Percentiles rank a stretch among this genome's conserved stretches.
Conservation (phyloP, 2,888 invertebrate genomes). For the Onchidella celtica region DNA sequence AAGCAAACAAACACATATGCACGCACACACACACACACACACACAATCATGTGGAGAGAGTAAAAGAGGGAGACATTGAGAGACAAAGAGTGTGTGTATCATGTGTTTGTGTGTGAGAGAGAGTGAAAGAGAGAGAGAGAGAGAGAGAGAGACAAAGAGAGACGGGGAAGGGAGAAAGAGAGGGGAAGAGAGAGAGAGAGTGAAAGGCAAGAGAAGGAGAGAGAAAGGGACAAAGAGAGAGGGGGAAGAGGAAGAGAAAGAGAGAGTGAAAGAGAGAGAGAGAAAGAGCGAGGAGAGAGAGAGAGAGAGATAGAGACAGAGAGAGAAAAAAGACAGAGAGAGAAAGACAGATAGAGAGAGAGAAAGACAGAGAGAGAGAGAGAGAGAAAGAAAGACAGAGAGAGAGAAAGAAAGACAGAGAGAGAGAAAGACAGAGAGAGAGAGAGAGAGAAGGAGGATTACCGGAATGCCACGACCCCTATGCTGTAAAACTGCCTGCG, state of each 20-base stretch:
- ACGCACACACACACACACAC: too few species aligned
- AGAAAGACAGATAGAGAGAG: background rate
- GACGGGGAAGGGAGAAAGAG: background rate
- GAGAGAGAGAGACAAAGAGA: constrained; percentile 18
- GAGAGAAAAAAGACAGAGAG: background rate
- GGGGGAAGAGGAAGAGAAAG: background rate
- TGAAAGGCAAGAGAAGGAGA: constrained; percentile 5
- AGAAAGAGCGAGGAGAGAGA: background rate
- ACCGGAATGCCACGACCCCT: too few species aligned
- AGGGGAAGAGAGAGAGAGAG: background rate
- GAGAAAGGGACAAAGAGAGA: constrained; percentile 8
- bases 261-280: background rate
- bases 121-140: constrained; percentile 16
- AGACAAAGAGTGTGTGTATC: constrained; percentile 17
- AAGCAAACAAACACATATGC: too few species aligned
- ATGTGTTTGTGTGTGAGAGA: constrained; percentile 15
- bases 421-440: background rate
- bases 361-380: background rate
- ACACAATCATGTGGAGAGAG: too few species aligned
- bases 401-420: background rate
- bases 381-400: background rate
- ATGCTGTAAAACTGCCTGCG: too few species aligned
- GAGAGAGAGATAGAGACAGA: background rate
- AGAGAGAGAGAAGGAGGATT: background rate
- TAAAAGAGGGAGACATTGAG: constrained; percentile 17